A percentile compares a stretch with the other conserved stretches of the same genome.
phyloP scores from a whole-genome alignment of 2,797 vertebrate genomes.

The Silurus aristotelis region DNA sequence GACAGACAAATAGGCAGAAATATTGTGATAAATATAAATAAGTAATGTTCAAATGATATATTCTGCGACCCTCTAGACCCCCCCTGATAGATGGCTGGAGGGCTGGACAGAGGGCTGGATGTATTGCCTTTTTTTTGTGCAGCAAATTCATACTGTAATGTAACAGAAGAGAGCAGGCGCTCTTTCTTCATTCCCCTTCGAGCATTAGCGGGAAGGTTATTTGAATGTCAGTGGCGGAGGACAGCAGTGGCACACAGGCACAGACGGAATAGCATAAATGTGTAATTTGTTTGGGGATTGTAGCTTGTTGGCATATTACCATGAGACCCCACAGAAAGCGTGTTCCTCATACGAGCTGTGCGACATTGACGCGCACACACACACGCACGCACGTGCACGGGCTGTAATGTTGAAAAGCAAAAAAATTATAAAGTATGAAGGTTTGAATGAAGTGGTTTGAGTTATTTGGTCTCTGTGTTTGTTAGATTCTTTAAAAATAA shows the following conservation, averaged over 20 bases:
- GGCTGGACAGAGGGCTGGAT: not conserved
- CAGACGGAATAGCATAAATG: slow-evolving; percentile 68
- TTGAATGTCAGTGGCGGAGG: slow-evolving; percentile 75
- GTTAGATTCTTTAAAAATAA: slow-evolving; percentile 41
- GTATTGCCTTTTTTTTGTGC: not conserved
- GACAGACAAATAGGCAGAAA: not conserved
- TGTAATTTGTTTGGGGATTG: slow-evolving; percentile 70
- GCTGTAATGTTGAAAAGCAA: not conserved
- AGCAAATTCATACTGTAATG: slow-evolving; percentile 58
- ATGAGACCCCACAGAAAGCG: slow-evolving; percentile 59
- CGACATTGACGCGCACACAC: slow-evolving; percentile 14
- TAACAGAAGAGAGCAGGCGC: slow-evolving; percentile 60
- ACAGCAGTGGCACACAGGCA: slow-evolving; percentile 58
- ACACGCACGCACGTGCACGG: slow-evolving; percentile 3
- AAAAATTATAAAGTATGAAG: slow-evolving; percentile 9
- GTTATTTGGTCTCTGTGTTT: slow-evolving; percentile 33
- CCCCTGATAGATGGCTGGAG: not conserved
- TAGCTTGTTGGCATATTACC: slow-evolving; percentile 64
- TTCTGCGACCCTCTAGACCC: not conserved
- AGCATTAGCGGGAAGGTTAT: slow-evolving; percentile 70
- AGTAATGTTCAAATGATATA: not conserved
- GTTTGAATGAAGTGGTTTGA: slow-evolving; percentile 14
- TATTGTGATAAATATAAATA: not conserved
- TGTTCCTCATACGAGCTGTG: slow-evolving; percentile 37
- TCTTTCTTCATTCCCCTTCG: slow-evolving; percentile 65